phyloP scores from a whole-genome alignment of 2,113 vertebrate species.

The Hemiscyllium ocellatum region DNA sequence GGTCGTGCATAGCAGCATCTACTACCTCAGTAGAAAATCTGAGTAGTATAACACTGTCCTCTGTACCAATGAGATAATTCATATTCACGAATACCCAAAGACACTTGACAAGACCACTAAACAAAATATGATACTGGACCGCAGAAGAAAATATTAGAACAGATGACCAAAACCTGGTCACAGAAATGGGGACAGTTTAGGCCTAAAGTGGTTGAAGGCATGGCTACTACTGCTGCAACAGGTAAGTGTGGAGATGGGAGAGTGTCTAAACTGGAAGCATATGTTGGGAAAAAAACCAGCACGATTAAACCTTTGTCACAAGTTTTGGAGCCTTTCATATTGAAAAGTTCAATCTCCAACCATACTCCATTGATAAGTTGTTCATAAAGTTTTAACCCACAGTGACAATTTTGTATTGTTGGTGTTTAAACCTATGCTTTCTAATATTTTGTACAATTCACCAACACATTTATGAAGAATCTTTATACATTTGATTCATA shows the following conservation, averaged over 20 bases:
- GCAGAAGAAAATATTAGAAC: background rate
- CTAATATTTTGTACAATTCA: background rate
- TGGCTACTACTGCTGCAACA: too few relatives aligned
- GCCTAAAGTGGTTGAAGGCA: background rate
- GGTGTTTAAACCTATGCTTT: background rate
- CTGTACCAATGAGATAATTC: background rate
- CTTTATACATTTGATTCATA: background rate
- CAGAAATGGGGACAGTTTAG: background rate
- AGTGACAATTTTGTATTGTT: background rate
- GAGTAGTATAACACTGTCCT: background rate
- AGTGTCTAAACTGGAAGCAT: background rate
- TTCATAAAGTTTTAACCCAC: background rate
- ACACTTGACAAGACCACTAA: background rate
- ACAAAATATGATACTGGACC: background rate
- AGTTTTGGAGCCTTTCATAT: background rate
- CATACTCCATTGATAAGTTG: background rate
- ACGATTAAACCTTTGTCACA: background rate
- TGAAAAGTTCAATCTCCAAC: background rate
- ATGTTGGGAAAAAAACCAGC: background rate
- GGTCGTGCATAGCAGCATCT: background rate
- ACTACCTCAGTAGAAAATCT: background rate
- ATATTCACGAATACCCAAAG: background rate
- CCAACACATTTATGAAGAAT: background rate
- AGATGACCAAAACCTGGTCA: background rate
- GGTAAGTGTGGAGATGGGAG: background rate